Evolutionary conservation across 1,140 invertebrate genomes (phyloP), one percentile per base, ranked within the genome.

Genomic region (Cherax quadricarinatus): DNA sequence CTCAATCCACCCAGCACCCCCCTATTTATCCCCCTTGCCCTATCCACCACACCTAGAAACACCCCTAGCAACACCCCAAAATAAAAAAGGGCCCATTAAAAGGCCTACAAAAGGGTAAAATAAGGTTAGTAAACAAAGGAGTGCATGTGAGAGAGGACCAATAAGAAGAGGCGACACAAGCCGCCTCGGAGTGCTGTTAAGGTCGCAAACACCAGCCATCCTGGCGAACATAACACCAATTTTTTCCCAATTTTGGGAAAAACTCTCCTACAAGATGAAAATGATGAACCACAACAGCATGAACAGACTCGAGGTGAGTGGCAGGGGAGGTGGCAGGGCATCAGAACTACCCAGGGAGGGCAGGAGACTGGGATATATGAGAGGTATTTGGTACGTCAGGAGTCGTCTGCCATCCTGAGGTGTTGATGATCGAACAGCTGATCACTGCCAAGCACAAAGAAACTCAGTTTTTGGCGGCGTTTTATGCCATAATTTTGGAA

Each of bases 261-360:
- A 92, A 62, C 81, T 93, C 53, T 89, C 90, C 30, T 92, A 89
- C 88, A 93, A 93, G 89, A 93, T 93, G 93, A 93, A 93, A 92
- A 93, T 93, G 93, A 93, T 93, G 91, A 93, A 93, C 91, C 93
- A 88, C 84, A 93, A 93, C 90, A 93, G 86, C 83, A 93, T 93
- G 90, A 93, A 93, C 73, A 85, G 93, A 62, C 60, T 93, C 53
- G 93, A 93, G 91, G 93, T 93, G 66, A 93, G 93, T 88, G 12
- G 9, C 53, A 14, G 53, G 53, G 53, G 53, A 3, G 53, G 53
- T 57, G 53, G 53, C 9, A 57, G 53, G 53, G 53, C 1, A 5
- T 9, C 53, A n/a, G 14, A 14, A 57, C 1, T 3, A 1, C 53
- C 53, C 9, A 14, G 53, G 53, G 53, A 57, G 53, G 53, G 53